phyloP scores from a whole-genome alignment of 2,113 vertebrate species.

The Lagopus leucura region DNA sequence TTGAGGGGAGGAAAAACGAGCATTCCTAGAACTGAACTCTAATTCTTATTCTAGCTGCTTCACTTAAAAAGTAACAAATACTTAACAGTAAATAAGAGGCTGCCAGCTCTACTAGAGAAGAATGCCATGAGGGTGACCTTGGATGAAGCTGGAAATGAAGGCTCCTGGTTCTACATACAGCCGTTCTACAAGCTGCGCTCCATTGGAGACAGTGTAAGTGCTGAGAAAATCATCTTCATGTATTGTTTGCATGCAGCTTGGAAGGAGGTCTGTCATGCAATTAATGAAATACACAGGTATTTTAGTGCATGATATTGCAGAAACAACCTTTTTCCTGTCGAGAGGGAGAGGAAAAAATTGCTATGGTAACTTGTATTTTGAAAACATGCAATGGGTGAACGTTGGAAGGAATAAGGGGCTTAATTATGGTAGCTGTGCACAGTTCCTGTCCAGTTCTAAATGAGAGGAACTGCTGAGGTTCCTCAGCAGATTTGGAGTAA shows the following conservation, averaged over 20 bases:
- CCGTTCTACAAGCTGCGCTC: conserved; percentile 98
- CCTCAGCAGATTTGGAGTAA: not conserved
- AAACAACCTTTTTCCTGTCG: conserved; percentile 20
- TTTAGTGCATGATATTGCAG: not conserved
- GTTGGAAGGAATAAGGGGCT: conserved; percentile 53
- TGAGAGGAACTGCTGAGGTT: conserved; percentile 14
- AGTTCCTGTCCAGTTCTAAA: conserved; percentile 30
- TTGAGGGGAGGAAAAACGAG: conserved; percentile 14
- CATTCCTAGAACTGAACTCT: conserved; percentile 71
- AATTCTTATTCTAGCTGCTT: conserved; percentile 85
- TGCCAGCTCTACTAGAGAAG: conserved; percentile 96
- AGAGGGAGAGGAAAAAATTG: conserved; percentile 58
- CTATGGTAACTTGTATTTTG: conserved; percentile 78
- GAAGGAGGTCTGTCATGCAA: not conserved
- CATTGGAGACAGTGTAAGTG: conserved; percentile 96
- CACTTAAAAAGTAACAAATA: conserved; percentile 99
- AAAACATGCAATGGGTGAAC: conserved; percentile 49
- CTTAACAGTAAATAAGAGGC: conserved; percentile 97
- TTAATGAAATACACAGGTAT: not conserved
- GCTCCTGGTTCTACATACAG: conserved; percentile 99
- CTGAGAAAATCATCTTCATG: accelerated
- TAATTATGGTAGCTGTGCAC: conserved; percentile 42
- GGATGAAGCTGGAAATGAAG: conserved; percentile 97
- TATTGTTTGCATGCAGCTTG: not conserved
- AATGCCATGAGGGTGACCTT: conserved; percentile 98